Conservation (phyloP, 2,888 invertebrate genomes). For the Seira sanloemensis region DNA sequence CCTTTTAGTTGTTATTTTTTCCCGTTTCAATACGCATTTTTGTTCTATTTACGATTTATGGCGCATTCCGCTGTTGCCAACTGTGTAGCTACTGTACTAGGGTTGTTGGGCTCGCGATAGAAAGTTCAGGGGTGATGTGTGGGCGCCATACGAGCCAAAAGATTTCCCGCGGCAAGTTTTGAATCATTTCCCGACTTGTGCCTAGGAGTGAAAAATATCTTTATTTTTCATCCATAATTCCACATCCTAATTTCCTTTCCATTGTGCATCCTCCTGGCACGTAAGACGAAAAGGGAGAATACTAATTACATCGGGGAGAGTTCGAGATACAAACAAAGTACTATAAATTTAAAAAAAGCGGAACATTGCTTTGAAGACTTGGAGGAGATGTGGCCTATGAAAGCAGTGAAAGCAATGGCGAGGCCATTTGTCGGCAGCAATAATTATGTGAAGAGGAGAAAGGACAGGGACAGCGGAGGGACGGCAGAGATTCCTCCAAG, state of each 20-base stretch:
- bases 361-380: not conserved
- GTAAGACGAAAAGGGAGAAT: not conserved
- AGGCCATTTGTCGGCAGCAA: slow-evolving; percentile 57
- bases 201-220: not conserved
- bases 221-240: slow-evolving; percentile 3
- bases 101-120: not conserved
- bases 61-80: not conserved
- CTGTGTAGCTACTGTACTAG: not conserved
- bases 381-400: slow-evolving; percentile 44
- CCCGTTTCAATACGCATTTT: not conserved
- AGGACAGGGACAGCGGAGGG: not conserved
- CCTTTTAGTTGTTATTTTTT: not conserved
- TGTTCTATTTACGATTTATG: not conserved
- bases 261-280: not conserved
- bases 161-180: too few relatives aligned
- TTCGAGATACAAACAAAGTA: not conserved
- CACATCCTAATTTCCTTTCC: not conserved
- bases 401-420: slow-evolving; percentile 16
- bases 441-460: slow-evolving; percentile 53
- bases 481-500: not conserved
- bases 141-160: not conserved
- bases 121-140: not conserved
- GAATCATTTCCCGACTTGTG: too few relatives aligned
- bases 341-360: not conserved
- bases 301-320: not conserved